Evolutionary conservation across 2,888 invertebrate genomes (phyloP).

Genomic region (Luffia ferchaultella): DNA sequence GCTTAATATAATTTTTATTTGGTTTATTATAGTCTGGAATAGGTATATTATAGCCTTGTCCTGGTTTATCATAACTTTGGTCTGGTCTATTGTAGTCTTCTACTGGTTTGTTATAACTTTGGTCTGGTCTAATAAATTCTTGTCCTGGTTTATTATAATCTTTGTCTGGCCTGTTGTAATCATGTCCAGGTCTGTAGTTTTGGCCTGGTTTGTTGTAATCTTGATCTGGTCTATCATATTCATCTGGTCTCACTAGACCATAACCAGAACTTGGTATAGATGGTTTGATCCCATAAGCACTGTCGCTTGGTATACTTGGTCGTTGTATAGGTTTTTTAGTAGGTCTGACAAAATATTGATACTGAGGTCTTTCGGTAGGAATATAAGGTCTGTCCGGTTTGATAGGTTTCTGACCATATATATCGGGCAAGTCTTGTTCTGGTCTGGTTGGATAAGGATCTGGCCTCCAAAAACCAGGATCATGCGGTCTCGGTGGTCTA

Average conservation of each 20-base stretch:
- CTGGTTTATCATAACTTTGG: background rate
- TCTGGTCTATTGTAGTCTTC: background rate
- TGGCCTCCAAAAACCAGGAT: constrained; percentile 24
- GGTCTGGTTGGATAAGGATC: constrained; percentile 26
- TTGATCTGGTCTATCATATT: constrained; percentile 19
- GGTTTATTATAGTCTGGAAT: background rate
- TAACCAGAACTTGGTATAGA: constrained; percentile 20
- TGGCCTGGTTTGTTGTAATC: constrained; percentile 25
- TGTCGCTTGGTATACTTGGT: constrained; percentile 17
- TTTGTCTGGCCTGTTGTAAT: background rate
- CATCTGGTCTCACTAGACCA: constrained; percentile 17
- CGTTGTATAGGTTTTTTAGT: constrained; percentile 34
- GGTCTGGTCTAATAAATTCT: background rate
- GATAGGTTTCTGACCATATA: constrained; percentile 18
- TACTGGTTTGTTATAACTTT: background rate
- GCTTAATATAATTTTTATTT: too few relatives aligned
- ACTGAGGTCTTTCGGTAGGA: constrained; percentile 36
- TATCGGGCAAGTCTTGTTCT: constrained; percentile 26
- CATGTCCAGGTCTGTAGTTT: constrained; percentile 15
- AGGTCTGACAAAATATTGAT: constrained; percentile 41
- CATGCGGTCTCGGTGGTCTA: constrained; percentile 18
- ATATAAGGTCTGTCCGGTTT: constrained; percentile 24
- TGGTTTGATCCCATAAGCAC: constrained; percentile 19
- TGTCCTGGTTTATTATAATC: background rate
- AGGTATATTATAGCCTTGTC: background rate